A percentile compares a stretch with the other conserved stretches of the same genome.
phyloP scores from a whole-genome alignment of 2,888 invertebrate species.

The Pardosa pseudoannulata region DNA sequence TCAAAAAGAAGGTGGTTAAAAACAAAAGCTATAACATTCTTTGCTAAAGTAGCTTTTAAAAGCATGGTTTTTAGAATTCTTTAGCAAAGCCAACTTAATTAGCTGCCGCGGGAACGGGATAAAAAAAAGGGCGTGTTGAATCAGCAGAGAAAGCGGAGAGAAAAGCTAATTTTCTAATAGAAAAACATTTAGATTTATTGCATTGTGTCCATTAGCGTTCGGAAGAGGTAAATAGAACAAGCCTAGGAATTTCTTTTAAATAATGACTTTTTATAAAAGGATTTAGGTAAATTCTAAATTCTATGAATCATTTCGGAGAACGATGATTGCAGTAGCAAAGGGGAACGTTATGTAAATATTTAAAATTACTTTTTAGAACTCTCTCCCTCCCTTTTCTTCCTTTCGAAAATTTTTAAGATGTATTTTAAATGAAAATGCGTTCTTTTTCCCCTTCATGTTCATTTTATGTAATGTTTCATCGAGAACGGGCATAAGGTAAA shows the following conservation, averaged over 20 bases:
- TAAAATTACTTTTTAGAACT: neutral
- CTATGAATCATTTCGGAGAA: neutral
- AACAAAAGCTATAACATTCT: neutral
- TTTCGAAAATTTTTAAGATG: neutral
- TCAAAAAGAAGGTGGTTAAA: neutral
- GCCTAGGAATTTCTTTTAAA: neutral
- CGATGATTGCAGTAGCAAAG: neutral
- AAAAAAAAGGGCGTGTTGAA: neutral
- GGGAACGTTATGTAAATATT: conserved; percentile 6
- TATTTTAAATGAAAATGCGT: neutral
- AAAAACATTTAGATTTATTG: conserved; percentile 49
- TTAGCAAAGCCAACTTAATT: conserved; percentile 8
- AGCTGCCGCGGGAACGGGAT: neutral
- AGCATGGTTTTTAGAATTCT: neutral
- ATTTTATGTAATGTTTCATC: conserved; percentile 5
- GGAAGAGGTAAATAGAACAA: neutral
- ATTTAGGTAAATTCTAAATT: conserved; percentile 10
- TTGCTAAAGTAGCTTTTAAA: neutral
- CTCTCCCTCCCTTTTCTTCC: neutral
- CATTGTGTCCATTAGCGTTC: neutral
- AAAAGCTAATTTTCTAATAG: conserved; percentile 35
- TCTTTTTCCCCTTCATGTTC: neutral
- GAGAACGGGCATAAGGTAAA: neutral
- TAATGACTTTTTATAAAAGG: conserved; percentile 9
- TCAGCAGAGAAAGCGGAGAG: neutral